Evolutionary conservation across 2,888 invertebrate genomes (phyloP), one percentile per base, ranked within the genome.

Genomic region (Tribolium freemani): DNA sequence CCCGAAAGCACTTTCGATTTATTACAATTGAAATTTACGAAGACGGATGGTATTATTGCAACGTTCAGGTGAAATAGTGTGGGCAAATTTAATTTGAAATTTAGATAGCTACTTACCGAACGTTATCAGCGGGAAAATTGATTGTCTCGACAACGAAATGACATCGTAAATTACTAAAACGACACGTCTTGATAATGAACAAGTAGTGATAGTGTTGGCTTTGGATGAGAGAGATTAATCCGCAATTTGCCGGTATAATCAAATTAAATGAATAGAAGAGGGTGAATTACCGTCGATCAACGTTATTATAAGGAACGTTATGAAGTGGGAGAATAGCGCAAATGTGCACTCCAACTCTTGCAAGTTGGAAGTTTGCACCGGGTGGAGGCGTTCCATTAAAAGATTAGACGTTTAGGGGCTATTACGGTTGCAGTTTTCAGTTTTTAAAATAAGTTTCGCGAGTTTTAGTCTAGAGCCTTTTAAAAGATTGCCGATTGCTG

Each of bases 241-340:
- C 46, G 26, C 67, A 67, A 67, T 61, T 67, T 60, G 46, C 67
- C 26, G 5, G 54, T 46, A 71, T 71, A 71, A 67, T 61, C 54
- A 71, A 67, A 71, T 71, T 71, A 71, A 67, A 67, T 48, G 66
- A 61, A 46, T 67, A 54, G 67, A 71, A 30, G 51, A 11, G 60
- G 54, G 60, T 67, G 53, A 69, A 51, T 69, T 69, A 46, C 44
- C 45, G 53, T 60, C 53, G 51, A 69, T 60, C 51, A 53, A 53
- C 50, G 9, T 31, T 31, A 31, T 31, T 9, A 31, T 31, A 31
- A 31, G 31, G 31, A 31, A 31, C 5, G 51, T 20, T 20, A 20
- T 16, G 51, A 38, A 38, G 38, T 38, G 5, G 38, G n/a, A 38
- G 38, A 26, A 26, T 26, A 5, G 26, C 26, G 3, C 8, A 8